Evolutionary conservation across 2,888 invertebrate species (phyloP), one percentile per base, ranked within the genome.

Genomic region (Ophion costatus): DNA sequence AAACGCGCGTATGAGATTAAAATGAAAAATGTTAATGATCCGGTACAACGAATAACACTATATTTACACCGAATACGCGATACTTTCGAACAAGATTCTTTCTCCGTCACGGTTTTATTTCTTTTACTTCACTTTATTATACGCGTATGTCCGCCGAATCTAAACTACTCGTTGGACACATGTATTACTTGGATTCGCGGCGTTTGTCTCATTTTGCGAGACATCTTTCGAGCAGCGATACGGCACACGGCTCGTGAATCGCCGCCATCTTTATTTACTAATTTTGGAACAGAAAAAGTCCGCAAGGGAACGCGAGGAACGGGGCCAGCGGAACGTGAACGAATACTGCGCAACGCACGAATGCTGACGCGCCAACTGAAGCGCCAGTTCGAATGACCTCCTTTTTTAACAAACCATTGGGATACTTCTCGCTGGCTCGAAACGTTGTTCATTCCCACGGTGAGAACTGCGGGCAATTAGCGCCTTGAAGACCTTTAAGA

Each of bases 201-300:
- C 89, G 90, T 91, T 89, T 90, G 90, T 89, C 88, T 91, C 91
- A 91, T 91, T 92, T 92, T 91, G 88, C 73, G 87, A 87, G 90
- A 89, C 91, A 91, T 91, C 88, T 89, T 88, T 86, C 86, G 88
- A 87, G 87, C 88, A 89, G 89, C 92, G 90, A 91, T 89, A 89
- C 87, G 87, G 88, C 90, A 89, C 90, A 90, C 93, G 86, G 88
- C 91, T 90, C 88, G 82, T 84, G 87, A 89, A 89, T 89, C 90
- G 91, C 91, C 91, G 91, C 91, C 93, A 92, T 93, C 92, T 92
- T 92, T 93, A 93, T 93, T 93, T 93, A 93, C 93, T 93, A 93
- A 93, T 93, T 93, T 93, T 93, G 93, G 92, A 92, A 89, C 86
- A 73, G 42, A 42, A 20, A 56, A 33, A 76, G 51, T 56, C 29